phyloP scores from a whole-genome alignment of 2,888 invertebrate species.

The Pheosia tremula region DNA sequence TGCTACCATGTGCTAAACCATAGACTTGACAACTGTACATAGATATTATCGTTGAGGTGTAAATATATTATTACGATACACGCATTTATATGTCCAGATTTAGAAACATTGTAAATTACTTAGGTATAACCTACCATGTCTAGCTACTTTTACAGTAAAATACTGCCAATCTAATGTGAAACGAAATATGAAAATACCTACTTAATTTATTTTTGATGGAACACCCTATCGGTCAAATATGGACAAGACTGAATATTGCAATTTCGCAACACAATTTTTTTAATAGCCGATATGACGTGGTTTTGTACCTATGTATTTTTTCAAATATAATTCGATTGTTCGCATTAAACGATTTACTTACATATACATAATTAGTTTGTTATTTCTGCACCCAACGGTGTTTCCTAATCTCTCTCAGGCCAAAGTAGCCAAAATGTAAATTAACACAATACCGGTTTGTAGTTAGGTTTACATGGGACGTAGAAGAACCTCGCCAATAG shows the following conservation, averaged over 20 bases:
- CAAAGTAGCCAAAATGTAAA: too few species aligned
- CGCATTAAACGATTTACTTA: slow-evolving; percentile 70
- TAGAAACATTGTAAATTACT: neutral
- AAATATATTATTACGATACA: slow-evolving; percentile 26
- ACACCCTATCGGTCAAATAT: slow-evolving; percentile 54
- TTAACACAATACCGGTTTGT: too few species aligned
- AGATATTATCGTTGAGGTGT: slow-evolving; percentile 18
- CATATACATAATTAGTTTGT: slow-evolving; percentile 26
- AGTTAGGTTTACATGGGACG: too few species aligned
- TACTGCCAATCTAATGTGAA: neutral
- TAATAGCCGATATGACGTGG: slow-evolving; percentile 54
- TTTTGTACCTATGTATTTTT: slow-evolving; percentile 66
- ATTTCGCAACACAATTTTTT: slow-evolving; percentile 39
- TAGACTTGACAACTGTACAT: slow-evolving; percentile 21
- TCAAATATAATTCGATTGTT: slow-evolving; percentile 68
- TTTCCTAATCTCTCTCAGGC: too few species aligned
- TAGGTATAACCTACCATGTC: too few species aligned
- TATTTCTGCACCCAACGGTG: slow-evolving; percentile 26
- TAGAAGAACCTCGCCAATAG: too few species aligned
- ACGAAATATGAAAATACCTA: neutral
- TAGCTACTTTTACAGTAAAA: too few species aligned
- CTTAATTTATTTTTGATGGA: neutral
- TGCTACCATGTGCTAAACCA: neutral
- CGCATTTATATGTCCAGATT: slow-evolving; percentile 16
- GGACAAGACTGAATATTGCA: slow-evolving; percentile 66